Percentiles rank a stretch among this genome's conserved stretches.
These are phyloP conservation scores for Hypomecis atomaria DNA, from an alignment of 2,888 invertebrate genomes.

Conservation along the genomic window DNA sequence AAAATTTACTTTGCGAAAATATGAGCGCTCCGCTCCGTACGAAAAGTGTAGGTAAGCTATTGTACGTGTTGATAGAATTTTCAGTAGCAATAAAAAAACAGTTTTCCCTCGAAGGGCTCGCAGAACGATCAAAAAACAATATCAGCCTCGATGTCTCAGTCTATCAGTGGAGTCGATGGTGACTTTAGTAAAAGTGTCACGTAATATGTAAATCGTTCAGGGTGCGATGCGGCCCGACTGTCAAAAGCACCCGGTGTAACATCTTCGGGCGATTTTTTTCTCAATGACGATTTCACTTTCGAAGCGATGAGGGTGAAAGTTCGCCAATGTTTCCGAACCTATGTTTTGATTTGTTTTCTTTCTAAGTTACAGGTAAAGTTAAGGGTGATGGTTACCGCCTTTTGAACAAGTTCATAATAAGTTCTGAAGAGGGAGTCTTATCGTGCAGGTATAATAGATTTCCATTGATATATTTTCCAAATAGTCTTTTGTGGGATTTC, in stretches of 20 bases:
- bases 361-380: conserved; percentile 2
- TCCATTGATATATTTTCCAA: too few relatives aligned
- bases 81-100: conserved; percentile 71
- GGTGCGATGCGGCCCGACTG: conserved; percentile 81
- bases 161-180: conserved; percentile 79
- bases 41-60: conserved; percentile 20
- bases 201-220: conserved; percentile 84
- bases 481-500: too few relatives aligned
- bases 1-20: conserved; percentile 55
- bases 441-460: too few relatives aligned
- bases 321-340: conserved; percentile 47
- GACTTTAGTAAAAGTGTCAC: conserved; percentile 80
- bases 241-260: conserved; percentile 75
- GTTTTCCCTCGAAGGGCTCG: conserved; percentile 63
- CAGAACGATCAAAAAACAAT: conserved; percentile 77
- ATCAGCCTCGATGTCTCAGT: conserved; percentile 78
- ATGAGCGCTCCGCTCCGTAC: conserved; percentile 42
- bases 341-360: conserved; percentile 49
- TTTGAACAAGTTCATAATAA: too few relatives aligned
- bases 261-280: conserved; percentile 73
- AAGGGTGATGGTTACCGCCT: too few relatives aligned
- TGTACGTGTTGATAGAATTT: conserved; percentile 61
- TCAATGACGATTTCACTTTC: conserved; percentile 73
- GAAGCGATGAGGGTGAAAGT: conserved; percentile 58
- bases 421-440: too few relatives aligned